phyloP scores from a whole-genome alignment of 2,113 vertebrate species.

The Melanocharis versteri region DNA sequence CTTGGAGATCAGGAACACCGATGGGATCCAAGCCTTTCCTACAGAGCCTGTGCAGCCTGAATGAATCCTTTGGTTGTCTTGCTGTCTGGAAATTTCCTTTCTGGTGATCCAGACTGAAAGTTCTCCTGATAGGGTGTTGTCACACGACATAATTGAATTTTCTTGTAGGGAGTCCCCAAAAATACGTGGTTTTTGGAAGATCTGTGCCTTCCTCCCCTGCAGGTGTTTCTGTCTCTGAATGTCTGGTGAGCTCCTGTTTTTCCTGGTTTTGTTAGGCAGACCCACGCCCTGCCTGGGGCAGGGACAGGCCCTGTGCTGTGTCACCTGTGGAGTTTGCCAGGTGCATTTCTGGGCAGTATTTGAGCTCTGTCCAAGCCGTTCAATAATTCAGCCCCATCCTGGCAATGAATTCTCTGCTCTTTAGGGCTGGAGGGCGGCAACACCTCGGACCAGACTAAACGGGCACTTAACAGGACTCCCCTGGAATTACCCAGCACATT shows the following conservation, averaged over 20 bases:
- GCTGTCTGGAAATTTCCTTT: not conserved
- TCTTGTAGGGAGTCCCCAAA: not conserved
- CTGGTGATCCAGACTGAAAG: not conserved
- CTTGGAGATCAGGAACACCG: rapidly evolving
- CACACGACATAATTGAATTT: not conserved
- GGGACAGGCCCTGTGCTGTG: not conserved
- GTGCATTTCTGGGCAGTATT: not conserved
- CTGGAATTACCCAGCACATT: slow-evolving; percentile 50
- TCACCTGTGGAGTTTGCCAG: not conserved
- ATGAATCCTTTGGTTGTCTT: not conserved
- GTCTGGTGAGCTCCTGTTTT: not conserved
- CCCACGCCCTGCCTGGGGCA: not conserved
- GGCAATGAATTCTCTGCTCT: slow-evolving; percentile 43
- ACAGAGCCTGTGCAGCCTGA: not conserved
- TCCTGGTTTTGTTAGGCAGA: not conserved
- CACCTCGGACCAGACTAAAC: slow-evolving; percentile 42
- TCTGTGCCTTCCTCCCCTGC: not conserved
- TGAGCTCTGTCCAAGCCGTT: not conserved
- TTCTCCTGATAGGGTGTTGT: not conserved
- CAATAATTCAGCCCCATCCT: not conserved
- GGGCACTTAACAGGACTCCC: slow-evolving; percentile 53
- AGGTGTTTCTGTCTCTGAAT: too few relatives aligned
- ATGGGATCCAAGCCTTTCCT: not conserved
- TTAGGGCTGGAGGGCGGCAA: slow-evolving; percentile 6
- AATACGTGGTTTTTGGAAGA: not conserved